Base-by-base conservation (phyloP, 2,797 vertebrate genomes). In the Helostoma temminkii region DNA sequence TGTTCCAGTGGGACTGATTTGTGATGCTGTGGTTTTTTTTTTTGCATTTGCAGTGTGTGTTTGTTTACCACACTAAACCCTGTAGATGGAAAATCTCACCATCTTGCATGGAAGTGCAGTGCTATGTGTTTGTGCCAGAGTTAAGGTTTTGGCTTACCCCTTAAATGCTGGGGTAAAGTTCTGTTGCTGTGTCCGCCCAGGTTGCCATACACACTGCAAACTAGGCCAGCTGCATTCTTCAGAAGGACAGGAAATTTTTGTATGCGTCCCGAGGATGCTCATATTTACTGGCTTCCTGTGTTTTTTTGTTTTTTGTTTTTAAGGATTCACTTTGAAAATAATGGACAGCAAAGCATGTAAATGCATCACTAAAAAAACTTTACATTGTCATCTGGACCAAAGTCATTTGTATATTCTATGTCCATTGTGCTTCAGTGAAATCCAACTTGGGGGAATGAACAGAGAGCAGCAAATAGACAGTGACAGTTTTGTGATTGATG, bases 51-150 rank as follows among this genome's bases (percentile, higher is more conserved):
- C 54, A 41, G 49, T 46, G 42, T 36, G 47, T 66, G 6, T 55
- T 62, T 6, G 21, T n/a, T 28, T n/a, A 48, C n/a, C 25, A 41
- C 39, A 45, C 46, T 37, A 28, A 66, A 71, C 9, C 39, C 7
- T 42, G 6, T 36, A 9, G 21, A 37, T 41, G 9, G 5, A 48
- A 56, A 52, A 8, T 12, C 10, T 1, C 45, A 5, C 54, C 22
- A 49, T 41, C 36, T 50, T 65, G 80, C 74, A 85, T 78, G 70
- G 4, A 45, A n/a, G n/a, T 66, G 34, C 26, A 7, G 9, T 55
- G 32, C 57, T 0, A 49, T 73, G 52, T 50, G 2, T 70, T 26
- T 55, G 32, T 45, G 46, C 10, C 6, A 22, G 8, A 25, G n/a
- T 25, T 14, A 3, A 18, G 12, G 34, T 30, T 70, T 36, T 15